Base-by-base conservation (phyloP, 1,140 invertebrate species). In the Anastrepha ludens region DNA sequence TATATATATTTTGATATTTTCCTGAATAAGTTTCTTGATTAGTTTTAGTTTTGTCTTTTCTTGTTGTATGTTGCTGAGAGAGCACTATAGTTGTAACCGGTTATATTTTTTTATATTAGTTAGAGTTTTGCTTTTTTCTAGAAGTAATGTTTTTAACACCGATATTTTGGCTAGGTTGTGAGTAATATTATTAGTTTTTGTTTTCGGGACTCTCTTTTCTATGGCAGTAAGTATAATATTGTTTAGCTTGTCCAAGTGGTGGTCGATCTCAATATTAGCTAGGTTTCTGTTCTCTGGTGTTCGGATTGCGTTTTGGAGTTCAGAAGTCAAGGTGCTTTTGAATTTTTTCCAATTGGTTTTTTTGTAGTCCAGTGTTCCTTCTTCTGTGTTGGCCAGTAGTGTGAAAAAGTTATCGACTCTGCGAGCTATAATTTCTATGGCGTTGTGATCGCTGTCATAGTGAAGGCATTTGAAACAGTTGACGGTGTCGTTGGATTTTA, bases 31-130 rank as follows among this genome's bases (percentile, higher is more conserved):
- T 86, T 86, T 86, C 55, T 59, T 86, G 58, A 86, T 60, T 86
- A 86, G 20, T 59, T 86, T 86, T 20, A 86, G n/a, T 60, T 59
- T 59, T 60, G n/a, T 29, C 41, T 86, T 86, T 29, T 60, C 59
- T 8, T 39, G 62, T 39, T 86, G 29, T 60, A 39, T 60, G 15
- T 60, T n/a, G 20, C 29, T 20, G 13, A 62, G 55, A 17, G 74
- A 50, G 44, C 44, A 47, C 62, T 60, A 41, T 55, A 59, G 47
- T 41, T 86, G 20, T 39, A 62, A 39, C 41, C 85, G 20, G 29
- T 86, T 86, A 60, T 62, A n/a, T 81, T 50, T 85, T n/a, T 85
- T 81, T 81, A 81, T 47, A 50, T 50, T 50, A 47, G 81, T 85
- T 8, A 85, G 3, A 59, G 47, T 58, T n/a, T 29, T 85, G 11